Percentiles rank a stretch among this genome's conserved stretches.
Conservation (phyloP, 2,113 vertebrate species). For the Datnioides undecimradiatus region DNA sequence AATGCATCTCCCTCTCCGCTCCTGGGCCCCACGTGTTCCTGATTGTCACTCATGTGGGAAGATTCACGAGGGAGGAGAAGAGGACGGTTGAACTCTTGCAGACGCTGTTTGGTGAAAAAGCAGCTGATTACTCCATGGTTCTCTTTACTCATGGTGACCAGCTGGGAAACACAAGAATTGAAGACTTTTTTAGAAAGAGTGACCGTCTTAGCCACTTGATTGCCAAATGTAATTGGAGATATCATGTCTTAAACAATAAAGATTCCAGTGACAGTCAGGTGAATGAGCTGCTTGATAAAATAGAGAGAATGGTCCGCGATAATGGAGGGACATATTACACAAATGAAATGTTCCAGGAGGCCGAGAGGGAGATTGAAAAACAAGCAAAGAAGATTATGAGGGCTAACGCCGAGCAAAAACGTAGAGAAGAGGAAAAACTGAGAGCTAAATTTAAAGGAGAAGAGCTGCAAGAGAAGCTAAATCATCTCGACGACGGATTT, state of each 20-base stretch:
- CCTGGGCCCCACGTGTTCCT: conserved; percentile 50
- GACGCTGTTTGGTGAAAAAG: conserved; percentile 31
- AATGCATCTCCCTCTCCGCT: conserved; percentile 30
- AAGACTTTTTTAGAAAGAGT: neutral
- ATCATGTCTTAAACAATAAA: conserved; percentile 42
- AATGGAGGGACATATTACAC: conserved; percentile 52
- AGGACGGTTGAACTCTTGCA: conserved; percentile 35
- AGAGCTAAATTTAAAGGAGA: neutral
- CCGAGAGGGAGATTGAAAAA: conserved; percentile 21
- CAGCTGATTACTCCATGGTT: conserved; percentile 32
- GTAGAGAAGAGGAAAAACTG: conserved; percentile 1
- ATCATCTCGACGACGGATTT: rapidly evolving
- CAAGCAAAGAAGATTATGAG: neutral
- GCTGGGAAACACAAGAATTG: neutral
- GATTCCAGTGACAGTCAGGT: neutral
- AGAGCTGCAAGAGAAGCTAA: neutral
- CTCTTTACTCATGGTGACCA: conserved; percentile 44
- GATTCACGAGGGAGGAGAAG: conserved; percentile 42
- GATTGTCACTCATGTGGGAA: conserved; percentile 38
- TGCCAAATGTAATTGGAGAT: neutral
- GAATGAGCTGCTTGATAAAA: conserved; percentile 26
- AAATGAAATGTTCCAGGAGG: conserved; percentile 38
- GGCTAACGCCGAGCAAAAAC: neutral
- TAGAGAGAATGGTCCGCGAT: neutral
- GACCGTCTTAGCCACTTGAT: conserved; percentile 12